Base-by-base conservation (phyloP, 2,888 invertebrate genomes). In the Epicampocera succincta region DNA sequence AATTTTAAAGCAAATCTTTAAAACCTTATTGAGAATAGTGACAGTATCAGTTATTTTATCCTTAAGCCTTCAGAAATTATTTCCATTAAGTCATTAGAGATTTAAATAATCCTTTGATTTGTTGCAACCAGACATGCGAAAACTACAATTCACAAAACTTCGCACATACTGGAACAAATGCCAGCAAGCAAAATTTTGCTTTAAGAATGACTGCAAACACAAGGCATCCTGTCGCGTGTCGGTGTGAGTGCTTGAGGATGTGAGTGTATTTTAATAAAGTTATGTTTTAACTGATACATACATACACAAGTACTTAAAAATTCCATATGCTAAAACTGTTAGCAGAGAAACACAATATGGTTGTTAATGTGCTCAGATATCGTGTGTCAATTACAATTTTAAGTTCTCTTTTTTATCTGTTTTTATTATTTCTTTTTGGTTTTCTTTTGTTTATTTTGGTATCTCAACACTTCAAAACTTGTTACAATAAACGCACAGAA, bases 31-130 rank as follows among this genome's bases (percentile, higher is more conserved):
- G 38, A 38, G 25, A 8, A 11, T 52, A 52, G 29, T 40, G 19
- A 63, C 54, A 33, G 4, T 74, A 38, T 13, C 54, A 54, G 1
- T 33, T 9, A 33, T 38, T 15, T 48, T 19, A 48, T 25, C 19
- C 19, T 12, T 21, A 61, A 42, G 29, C 19, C 33, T 33, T 38
- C 5, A 25, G 58, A 66, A 44, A 12, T 56, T 33, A 48, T 42
- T 19, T 60, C 5, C 66, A 60, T 19, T 15, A 66, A 75, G 19
- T 60, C 75, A 66, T 50, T 50, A 50, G 66, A 52, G 66, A 75
- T 60, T 75, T 66, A 68, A 33, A 66, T 75, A 75, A 75, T 75
- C 75, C 58, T 58, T 75, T 75, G 75, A 66, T 52, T 75, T 75
- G 66, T 66, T 66, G 66, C 65, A 75, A 42, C 40, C 63, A 33